Evolutionary conservation across 2,797 vertebrate genomes (phyloP), one percentile per base, ranked within the genome.

Genomic region (Uromys caudimaculatus): DNA sequence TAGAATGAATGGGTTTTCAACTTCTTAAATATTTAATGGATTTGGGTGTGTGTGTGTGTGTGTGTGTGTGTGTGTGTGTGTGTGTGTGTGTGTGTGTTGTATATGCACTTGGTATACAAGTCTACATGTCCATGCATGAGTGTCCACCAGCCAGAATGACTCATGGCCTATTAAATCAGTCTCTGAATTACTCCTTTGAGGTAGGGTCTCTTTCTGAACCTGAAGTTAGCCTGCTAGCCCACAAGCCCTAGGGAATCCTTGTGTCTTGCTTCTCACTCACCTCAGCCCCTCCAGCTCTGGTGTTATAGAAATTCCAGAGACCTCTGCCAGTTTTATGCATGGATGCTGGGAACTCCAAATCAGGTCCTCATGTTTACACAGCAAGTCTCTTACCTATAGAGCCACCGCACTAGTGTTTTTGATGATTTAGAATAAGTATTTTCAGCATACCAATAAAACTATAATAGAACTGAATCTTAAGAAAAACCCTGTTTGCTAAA

Each of bases 351-450:
- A 27, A 79, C 16, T 79, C 29, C 32, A 79, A 54, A 21, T 21
- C 78, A 79, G 50, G 4, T 23, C 10, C 50, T n/a, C 11, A 5
- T 2, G 19, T 23, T 56, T 13, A 19, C 17, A 35, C 77, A 54
- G 32, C 77, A 79, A 79, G 52, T n/a, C 50, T 54, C 4, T 23
- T n/a, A 56, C 10, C 32, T 54, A 23, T 19, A 32, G 50, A 52
- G 77, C 8, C 32, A 79, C 24, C 2, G 6, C 47, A 13, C 9
- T 41, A 58, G 75, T 56, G 67, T 56, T 95, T 89, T 91, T 47
- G 91, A 44, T 91, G 38, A 83, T 35, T 95, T 71, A 95, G 69
- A 41, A 86, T 73, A 56, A 60, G 52, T 87, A 96, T 94, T 87
- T 89, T 93, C 12, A 97, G 62, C 16, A 92, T 56, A 69, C 12